Percentiles rank a stretch among this genome's conserved stretches.
These are phyloP conservation scores for Mormoops blainvillei DNA, from an alignment of 2,113 vertebrate species.

Conservation along the genomic window DNA sequence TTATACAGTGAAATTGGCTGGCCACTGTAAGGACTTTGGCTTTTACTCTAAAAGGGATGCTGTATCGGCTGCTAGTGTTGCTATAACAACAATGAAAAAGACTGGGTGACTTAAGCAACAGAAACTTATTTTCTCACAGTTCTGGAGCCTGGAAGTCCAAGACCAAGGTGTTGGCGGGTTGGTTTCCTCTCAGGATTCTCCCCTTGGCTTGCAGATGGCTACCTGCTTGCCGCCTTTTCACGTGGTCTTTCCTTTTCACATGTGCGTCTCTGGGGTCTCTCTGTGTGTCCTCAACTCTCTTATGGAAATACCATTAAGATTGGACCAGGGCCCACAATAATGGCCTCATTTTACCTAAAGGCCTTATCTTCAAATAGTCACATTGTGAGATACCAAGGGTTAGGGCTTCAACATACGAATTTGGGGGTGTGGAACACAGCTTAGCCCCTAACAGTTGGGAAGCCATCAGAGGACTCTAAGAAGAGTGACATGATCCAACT, in stretches of 20 bases:
- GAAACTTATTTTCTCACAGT: not conserved
- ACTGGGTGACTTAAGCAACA: not conserved
- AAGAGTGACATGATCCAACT: not conserved
- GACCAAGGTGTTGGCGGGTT: not conserved
- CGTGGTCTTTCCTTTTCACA: not conserved
- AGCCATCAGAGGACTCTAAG: not conserved
- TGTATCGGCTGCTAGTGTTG: not conserved
- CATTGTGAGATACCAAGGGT: not conserved
- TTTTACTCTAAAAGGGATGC: not conserved
- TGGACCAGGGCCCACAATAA: not conserved
- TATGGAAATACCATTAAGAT: not conserved
- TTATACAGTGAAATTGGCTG: not conserved
- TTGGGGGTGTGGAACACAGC: not conserved
- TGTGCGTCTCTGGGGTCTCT: not conserved
- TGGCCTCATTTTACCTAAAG: not conserved
- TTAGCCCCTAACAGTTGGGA: not conserved
- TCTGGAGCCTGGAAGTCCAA: not conserved
- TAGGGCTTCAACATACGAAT: not conserved
- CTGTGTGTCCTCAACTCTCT: not conserved
- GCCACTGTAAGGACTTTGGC: not conserved
- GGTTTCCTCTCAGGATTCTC: not conserved
- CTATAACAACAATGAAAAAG: not conserved
- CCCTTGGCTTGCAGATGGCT: not conserved
- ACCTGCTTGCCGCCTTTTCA: not conserved
- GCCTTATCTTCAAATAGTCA: not conserved